Evolutionary conservation across 37 sponge, comb jelly and placozoan genomes (phyloP).

Genomic region (Aphrocallistes beatrix): DNA sequence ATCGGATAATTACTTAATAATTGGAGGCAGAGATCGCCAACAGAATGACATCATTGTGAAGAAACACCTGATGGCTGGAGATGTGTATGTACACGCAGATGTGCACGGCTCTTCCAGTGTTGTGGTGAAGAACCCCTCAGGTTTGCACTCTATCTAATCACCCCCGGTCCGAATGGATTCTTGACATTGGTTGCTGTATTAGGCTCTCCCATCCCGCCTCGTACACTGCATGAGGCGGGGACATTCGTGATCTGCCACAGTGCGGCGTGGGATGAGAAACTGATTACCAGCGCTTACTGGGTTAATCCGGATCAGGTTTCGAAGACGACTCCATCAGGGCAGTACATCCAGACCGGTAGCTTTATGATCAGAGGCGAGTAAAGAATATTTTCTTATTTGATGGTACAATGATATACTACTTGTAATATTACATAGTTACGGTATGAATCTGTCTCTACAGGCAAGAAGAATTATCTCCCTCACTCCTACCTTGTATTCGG

Average conservation of each 20-base stretch:
- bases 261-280: conserved; percentile 82
- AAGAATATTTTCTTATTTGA: too few species aligned
- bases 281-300: conserved; percentile 89
- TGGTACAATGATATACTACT: too few species aligned
- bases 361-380: conserved; percentile 92
- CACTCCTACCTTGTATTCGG: conserved; percentile 74
- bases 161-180: too few species aligned
- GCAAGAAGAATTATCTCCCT: conserved; percentile 92
- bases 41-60: conserved; percentile 94
- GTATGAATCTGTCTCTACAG: too few species aligned
- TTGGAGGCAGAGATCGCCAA: conserved; percentile 92
- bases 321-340: conserved; percentile 93
- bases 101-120: conserved; percentile 91
- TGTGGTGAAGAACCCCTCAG: conserved; percentile 77
- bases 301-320: conserved; percentile 89
- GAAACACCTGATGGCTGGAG: conserved; percentile 69
- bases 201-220: conserved; percentile 66
- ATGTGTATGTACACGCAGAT: conserved; percentile 96
- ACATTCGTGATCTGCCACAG: conserved; percentile 91
- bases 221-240: conserved; percentile 87
- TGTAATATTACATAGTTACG: too few species aligned
- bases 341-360: conserved; percentile 92
- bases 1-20: conserved; percentile 85
- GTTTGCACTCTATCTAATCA: conserved; percentile 21
- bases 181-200: too few species aligned